Base-by-base conservation (phyloP, 2,797 vertebrate species). In the Cyclopterus lumpus region DNA sequence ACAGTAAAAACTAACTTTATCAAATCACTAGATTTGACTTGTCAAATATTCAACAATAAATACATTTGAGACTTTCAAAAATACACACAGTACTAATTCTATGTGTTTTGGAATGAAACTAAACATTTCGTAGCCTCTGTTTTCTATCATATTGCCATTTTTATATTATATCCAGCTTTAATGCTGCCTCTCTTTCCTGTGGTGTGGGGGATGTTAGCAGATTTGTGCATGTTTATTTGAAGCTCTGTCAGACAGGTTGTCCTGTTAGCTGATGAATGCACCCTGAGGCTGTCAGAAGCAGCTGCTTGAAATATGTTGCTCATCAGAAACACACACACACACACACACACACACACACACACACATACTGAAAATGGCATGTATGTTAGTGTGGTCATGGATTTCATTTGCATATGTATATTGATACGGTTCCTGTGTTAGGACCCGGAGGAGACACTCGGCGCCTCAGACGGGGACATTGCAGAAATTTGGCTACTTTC, bases 371-470 rank as follows among this genome's bases (percentile, higher is more conserved):
- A 71, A 5, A 67, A 32, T 12, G 26, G 15, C 60, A 26, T 69
- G 15, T 74, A 53, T 61, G 4, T 62, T 15, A 55, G 10, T 72
- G 20, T 73, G 28, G 44, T 32, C 10, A 16, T 51, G 46, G 58
- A 46, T 67, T 48, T 16, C 11, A 18, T 73, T 69, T 78, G 57
- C 11, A 55, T 85, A 68, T 34, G 48, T 75, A 11, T 84, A 60
- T 75, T 80, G 48, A 62, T 75, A 5, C 8, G 8, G 26, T 57
- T 67, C 11, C 26, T 73, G 26, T 82, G 53, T 68, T 77, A 95
- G 94, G 93, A 94, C 67, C 91, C 82, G 36, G 93, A 92, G 14
- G 92, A 94, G 18, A 89, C 75, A 0, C 20, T 87, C 6, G 38
- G 5, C 0, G 1, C 59, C 67, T 49, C 77, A 63, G 74, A 86